phyloP scores from a whole-genome alignment of 2,888 invertebrate genomes.

The Netelia melanura region DNA sequence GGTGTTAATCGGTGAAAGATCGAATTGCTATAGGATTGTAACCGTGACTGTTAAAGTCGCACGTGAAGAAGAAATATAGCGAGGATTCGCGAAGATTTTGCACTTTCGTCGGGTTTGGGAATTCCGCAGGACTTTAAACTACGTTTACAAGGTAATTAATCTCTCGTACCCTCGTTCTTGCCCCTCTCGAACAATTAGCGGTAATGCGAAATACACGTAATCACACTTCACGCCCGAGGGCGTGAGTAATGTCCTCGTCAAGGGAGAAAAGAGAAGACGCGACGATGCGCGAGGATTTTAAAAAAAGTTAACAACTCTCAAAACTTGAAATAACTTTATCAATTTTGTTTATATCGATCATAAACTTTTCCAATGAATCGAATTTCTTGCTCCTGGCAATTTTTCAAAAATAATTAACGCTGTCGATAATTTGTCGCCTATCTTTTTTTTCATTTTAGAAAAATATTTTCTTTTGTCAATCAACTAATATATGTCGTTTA shows the following conservation, averaged over 20 bases:
- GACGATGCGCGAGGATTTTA: neutral
- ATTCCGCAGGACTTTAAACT: conserved; percentile 13
- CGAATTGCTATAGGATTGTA: conserved; percentile 6
- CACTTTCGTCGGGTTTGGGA: neutral
- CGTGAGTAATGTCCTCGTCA: conserved; percentile 3
- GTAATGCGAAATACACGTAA: neutral
- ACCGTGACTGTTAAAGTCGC: neutral
- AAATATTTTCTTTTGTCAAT: neutral
- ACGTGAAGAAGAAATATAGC: neutral
- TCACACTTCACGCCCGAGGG: neutral
- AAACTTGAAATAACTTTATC: neutral
- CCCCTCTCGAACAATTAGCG: conserved; percentile 32
- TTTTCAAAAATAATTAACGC: neutral
- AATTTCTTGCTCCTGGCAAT: neutral
- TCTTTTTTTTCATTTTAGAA: neutral
- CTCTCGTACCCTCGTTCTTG: neutral
- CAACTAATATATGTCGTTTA: neutral
- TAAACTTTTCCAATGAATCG: neutral
- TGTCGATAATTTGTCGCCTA: neutral
- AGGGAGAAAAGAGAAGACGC: neutral
- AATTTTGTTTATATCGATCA: neutral
- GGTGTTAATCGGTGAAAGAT: conserved; percentile 36
- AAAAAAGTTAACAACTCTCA: neutral
- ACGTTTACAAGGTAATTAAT: conserved; percentile 61
- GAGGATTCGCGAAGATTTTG: conserved; percentile 1